Conservation (phyloP, 2,888 invertebrate genomes). For the Rambutsinella grinnellia region DNA sequence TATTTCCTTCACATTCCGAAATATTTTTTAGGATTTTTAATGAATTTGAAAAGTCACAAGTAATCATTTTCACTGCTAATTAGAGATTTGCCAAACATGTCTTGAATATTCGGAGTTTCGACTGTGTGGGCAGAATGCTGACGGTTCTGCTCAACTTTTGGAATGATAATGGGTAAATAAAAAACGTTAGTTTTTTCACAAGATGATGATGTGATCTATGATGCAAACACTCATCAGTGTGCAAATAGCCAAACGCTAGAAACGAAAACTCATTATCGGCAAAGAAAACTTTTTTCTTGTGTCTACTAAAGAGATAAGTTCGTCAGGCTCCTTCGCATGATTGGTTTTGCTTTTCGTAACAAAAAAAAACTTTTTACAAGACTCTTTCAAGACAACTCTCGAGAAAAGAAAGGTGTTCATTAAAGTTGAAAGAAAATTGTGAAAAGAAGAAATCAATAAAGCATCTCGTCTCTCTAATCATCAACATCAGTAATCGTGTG, state of each 20-base stretch:
- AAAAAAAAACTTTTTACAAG: not conserved
- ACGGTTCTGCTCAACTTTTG: not conserved
- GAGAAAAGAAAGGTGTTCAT: conserved; percentile 43
- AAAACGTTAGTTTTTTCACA: not conserved
- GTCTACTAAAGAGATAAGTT: not conserved
- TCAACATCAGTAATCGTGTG: conserved; percentile 18
- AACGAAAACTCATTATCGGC: not conserved
- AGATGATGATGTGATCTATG: conserved; percentile 4
- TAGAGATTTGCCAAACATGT: conserved; percentile 22
- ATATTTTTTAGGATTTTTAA: not conserved
- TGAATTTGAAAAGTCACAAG: conserved; percentile 10
- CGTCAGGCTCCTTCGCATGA: conserved; percentile 5
- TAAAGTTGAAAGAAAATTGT: conserved; percentile 48
- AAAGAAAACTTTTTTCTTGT: not conserved
- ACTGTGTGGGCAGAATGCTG: not conserved
- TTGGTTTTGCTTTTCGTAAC: conserved; percentile 19
- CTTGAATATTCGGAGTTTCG: too few relatives aligned
- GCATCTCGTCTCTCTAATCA: conserved; percentile 40
- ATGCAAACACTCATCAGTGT: not conserved
- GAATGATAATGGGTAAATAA: not conserved
- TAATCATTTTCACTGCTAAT: conserved; percentile 44
- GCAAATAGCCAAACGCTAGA: not conserved
- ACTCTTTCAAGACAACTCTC: conserved; percentile 7
- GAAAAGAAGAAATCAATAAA: conserved; percentile 50
- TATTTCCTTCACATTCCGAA: conserved; percentile 1